These are phyloP conservation scores for Brachystomella parvula DNA, from an alignment of 1,140 invertebrate genomes.

Conservation along the genomic window DNA sequence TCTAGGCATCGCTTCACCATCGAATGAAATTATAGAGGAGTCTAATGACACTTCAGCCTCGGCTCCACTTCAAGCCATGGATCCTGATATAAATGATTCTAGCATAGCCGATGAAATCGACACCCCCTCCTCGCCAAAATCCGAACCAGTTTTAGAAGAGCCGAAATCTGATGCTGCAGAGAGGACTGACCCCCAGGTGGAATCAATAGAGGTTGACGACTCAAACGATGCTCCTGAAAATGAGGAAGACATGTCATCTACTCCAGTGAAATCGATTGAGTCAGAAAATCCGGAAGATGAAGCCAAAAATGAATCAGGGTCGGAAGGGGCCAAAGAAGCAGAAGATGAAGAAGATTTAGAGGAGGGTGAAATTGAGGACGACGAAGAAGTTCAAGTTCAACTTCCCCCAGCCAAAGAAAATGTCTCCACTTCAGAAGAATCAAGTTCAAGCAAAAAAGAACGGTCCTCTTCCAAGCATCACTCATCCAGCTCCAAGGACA, in stretches of 20 bases:
- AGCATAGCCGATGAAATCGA: not conserved
- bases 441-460: not conserved
- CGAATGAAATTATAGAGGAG: not conserved
- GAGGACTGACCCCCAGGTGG: not conserved
- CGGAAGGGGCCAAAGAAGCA: conserved; percentile 10
- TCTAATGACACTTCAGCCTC: not conserved
- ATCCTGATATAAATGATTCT: not conserved
- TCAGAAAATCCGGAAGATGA: not conserved
- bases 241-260: not conserved
- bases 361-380: conserved; percentile 39
- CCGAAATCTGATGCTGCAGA: not conserved
- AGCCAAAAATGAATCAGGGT: conserved; percentile 1
- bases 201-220: not conserved
- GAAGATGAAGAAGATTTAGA: conserved; percentile 37
- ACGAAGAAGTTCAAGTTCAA: conserved; percentile 33
- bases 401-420: conserved; percentile 1
- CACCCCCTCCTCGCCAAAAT: not conserved
- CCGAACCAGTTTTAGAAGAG: not conserved
- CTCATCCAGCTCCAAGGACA: conserved; percentile 11
- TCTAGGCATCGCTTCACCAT: too few species aligned
- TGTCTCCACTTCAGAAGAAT: not conserved
- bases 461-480: conserved; percentile 1
- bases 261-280: not conserved
- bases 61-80: not conserved
- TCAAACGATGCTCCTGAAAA: not conserved